phyloP scores from a whole-genome alignment of 2,113 vertebrate species.

The Vidua chalybeata region DNA sequence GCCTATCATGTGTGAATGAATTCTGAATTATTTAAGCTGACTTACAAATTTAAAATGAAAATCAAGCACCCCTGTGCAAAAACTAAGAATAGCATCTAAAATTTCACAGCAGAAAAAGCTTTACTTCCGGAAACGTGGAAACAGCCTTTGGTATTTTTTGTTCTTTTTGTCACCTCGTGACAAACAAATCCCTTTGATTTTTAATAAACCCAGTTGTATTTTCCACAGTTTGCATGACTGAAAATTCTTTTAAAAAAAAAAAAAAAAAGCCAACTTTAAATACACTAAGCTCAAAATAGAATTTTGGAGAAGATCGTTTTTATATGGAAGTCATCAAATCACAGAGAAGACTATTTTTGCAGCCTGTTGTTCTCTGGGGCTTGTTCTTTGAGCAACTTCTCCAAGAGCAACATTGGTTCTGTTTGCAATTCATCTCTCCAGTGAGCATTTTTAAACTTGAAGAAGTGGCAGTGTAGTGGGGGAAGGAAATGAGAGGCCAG shows the following conservation, averaged over 20 bases:
- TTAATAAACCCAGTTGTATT: background rate
- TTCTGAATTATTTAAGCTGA: background rate
- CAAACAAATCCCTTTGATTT: background rate
- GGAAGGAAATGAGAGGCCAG: background rate
- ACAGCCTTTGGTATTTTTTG: background rate
- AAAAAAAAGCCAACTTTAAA: background rate
- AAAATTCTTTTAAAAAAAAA: background rate
- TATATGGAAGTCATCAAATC: slow-evolving; percentile 54
- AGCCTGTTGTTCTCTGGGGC: slow-evolving; percentile 4
- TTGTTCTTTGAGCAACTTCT: background rate
- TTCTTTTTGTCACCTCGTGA: background rate
- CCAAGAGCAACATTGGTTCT: slow-evolving; percentile 48
- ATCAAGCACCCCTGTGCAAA: background rate
- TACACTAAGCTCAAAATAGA: background rate
- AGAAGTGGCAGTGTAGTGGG: background rate
- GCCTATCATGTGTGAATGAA: background rate
- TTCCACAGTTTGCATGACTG: background rate
- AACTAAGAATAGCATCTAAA: background rate
- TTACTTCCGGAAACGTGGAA: background rate
- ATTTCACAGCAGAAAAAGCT: background rate
- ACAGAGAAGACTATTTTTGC: slow-evolving; percentile 19
- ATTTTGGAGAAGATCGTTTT: slow-evolving; percentile 11
- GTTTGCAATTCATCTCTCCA: slow-evolving; percentile 19
- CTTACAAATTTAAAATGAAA: background rate
- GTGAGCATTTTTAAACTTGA: slow-evolving; percentile 11